Evolutionary conservation across 2,888 invertebrate genomes (phyloP).

Genomic region (Xanthia icteritia): DNA sequence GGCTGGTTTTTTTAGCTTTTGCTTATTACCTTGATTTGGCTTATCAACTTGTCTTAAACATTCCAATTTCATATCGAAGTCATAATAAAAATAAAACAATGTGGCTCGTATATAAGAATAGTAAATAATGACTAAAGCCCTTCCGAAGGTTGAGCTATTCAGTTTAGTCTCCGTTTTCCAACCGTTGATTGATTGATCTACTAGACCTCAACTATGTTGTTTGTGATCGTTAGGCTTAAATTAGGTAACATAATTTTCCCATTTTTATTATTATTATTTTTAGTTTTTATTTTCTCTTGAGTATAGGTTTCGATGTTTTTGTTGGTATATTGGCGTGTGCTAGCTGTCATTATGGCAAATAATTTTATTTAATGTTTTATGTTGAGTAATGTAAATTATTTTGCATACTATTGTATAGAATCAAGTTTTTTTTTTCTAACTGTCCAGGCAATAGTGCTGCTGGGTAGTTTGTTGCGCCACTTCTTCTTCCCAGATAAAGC

Average conservation of each 20-base stretch:
- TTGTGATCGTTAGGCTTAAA: constrained; percentile 44
- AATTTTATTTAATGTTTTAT: too few relatives aligned
- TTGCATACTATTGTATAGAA: too few relatives aligned
- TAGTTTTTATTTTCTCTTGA: too few relatives aligned
- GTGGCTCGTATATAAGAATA: background rate
- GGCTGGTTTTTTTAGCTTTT: background rate
- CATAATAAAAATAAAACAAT: constrained; percentile 6
- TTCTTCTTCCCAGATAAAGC: too few relatives aligned
- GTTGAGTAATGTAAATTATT: too few relatives aligned
- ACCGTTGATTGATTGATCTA: constrained; percentile 51
- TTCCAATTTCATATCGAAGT: constrained; percentile 7
- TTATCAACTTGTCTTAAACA: background rate
- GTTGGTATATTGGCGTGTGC: too few relatives aligned
- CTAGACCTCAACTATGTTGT: constrained; percentile 24
- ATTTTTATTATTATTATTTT: too few relatives aligned
- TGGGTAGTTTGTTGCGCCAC: too few relatives aligned
- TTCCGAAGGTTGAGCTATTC: constrained; percentile 43
- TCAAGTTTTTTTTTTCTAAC: too few relatives aligned
- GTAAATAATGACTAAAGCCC: constrained; percentile 21
- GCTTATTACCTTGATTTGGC: background rate
- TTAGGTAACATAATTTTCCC: constrained; percentile 26
- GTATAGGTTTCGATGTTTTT: too few relatives aligned
- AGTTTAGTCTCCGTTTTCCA: constrained; percentile 37
- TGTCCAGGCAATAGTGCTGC: too few relatives aligned
- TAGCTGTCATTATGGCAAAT: too few relatives aligned